A percentile compares a stretch with the other conserved stretches of the same genome.
Conservation (phyloP, 2,797 vertebrate genomes). For the Varecia variegata region DNA sequence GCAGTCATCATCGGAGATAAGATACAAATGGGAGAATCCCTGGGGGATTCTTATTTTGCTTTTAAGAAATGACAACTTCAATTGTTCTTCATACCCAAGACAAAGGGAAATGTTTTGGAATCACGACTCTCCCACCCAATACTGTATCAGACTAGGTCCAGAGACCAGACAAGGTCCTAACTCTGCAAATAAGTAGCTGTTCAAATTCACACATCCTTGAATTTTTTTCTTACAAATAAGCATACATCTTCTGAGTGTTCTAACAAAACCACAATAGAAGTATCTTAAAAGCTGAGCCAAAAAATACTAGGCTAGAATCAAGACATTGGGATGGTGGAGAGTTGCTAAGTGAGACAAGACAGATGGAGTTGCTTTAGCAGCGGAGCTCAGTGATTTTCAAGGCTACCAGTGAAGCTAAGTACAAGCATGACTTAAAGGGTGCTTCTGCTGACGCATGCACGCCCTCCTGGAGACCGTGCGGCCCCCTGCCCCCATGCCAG, state of each 20-base stretch:
- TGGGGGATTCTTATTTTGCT: background rate
- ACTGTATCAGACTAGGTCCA: fast-evolving
- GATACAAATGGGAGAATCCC: background rate
- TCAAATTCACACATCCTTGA: background rate
- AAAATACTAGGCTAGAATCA: background rate
- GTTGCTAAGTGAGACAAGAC: background rate
- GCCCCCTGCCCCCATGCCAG: background rate
- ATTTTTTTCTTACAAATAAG: background rate
- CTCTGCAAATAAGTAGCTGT: background rate
- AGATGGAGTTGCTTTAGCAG: background rate
- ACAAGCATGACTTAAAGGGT: background rate
- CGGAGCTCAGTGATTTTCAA: too few species aligned
- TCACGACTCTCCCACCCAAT: fast-evolving
- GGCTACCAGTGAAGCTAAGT: background rate
- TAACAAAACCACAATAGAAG: background rate
- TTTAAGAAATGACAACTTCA: background rate
- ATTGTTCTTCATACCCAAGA: background rate
- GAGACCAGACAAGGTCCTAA: background rate
- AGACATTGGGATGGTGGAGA: background rate
- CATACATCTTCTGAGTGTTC: background rate
- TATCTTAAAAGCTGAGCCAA: background rate
- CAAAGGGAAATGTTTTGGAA: background rate
- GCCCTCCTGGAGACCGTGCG: background rate
- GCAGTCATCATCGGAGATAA: fast-evolving
- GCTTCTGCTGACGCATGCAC: too few species aligned